These are phyloP conservation scores for Pseudomugil tenellus DNA, from an alignment of 2,797 vertebrate genomes.

Conservation along the genomic window DNA sequence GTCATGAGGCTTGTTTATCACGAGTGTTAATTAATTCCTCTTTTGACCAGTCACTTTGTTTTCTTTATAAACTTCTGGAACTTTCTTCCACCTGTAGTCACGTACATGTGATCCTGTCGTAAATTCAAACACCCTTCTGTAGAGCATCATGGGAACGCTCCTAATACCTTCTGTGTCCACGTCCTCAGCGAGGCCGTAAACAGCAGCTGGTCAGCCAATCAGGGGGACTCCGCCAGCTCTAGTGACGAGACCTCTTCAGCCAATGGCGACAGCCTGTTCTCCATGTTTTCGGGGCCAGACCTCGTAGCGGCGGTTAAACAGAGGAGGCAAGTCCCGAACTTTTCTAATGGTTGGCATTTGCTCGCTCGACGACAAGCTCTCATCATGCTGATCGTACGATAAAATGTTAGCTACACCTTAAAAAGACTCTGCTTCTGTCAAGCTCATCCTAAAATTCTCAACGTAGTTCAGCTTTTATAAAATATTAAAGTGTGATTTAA, in stretches of 20 bases:
- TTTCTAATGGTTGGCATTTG: not conserved
- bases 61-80: not conserved
- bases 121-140: not conserved
- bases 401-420: not conserved
- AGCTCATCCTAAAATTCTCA: accelerated
- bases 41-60: too few relatives aligned
- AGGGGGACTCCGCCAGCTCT: constrained; percentile 97
- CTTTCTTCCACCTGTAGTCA: too few relatives aligned
- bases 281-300: constrained; percentile 99
- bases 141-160: not conserved
- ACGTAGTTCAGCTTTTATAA: not conserved
- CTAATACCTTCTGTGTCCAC: constrained; percentile 11
- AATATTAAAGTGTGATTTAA: too few relatives aligned
- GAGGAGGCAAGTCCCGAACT: constrained; percentile 85
- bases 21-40: constrained; percentile 29
- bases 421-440: not conserved
- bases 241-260: constrained; percentile 98
- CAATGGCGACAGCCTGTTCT: constrained; percentile 98
- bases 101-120: not conserved
- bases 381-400: not conserved
- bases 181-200: constrained; percentile 87
- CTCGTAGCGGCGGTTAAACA: constrained; percentile 98
- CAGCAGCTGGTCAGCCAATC: constrained; percentile 93
- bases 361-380: not conserved
- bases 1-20: constrained; percentile 23